Percentiles rank a stretch among this genome's conserved stretches.
phyloP scores from a whole-genome alignment of 2,113 vertebrate genomes.

The Felis chaus region DNA sequence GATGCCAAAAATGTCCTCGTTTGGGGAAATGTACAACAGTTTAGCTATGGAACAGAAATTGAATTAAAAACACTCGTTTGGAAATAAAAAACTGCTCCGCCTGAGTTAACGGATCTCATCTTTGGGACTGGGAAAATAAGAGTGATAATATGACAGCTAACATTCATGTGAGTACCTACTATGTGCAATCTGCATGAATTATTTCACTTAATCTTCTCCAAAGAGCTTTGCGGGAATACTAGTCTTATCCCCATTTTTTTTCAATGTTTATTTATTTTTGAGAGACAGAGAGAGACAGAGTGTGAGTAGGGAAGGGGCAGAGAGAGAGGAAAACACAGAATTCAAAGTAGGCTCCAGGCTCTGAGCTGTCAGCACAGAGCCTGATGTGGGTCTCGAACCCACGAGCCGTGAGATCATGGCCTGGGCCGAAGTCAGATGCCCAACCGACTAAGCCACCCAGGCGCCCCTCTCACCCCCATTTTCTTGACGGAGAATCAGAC shows the following conservation, averaged over 20 bases:
- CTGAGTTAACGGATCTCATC: neutral
- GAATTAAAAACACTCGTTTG: neutral
- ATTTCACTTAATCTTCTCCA: neutral
- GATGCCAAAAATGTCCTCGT: slow-evolving; percentile 1
- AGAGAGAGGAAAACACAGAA: too few species aligned
- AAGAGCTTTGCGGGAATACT: neutral
- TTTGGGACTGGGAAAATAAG: neutral
- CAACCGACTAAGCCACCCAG: too few species aligned
- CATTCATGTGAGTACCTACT: neutral
- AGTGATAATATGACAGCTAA: neutral
- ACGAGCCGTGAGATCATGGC: too few species aligned
- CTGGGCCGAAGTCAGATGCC: too few species aligned
- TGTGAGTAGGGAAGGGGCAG: too few species aligned
- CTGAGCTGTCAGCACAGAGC: too few species aligned
- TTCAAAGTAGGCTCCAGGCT: too few species aligned
- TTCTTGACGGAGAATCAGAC: neutral
- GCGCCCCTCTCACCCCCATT: neutral
- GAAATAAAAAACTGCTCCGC: neutral
- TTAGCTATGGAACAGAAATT: neutral
- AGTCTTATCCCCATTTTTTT: neutral
- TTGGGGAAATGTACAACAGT: neutral
- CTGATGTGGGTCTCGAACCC: too few species aligned
- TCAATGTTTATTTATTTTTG: too few species aligned
- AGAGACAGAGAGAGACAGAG: too few species aligned
- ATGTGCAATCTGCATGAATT: neutral